Evolutionary conservation across 2,113 vertebrate genomes (phyloP).

Genomic region (Pionites leucogaster): DNA sequence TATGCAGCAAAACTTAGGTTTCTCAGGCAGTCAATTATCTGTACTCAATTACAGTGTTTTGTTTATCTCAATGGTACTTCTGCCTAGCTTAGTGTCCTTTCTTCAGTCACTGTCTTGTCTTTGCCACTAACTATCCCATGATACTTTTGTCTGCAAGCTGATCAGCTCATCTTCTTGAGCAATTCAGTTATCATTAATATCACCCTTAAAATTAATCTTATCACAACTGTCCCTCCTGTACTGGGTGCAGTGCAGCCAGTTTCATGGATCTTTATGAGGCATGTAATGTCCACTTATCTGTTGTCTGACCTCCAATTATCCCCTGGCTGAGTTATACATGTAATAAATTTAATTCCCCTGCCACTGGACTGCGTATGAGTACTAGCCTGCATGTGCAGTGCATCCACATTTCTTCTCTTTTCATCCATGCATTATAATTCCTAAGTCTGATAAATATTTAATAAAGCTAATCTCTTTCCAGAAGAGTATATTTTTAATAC

Average conservation of each 20-base stretch:
- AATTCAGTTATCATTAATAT: neutral
- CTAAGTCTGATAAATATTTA: conserved; percentile 38
- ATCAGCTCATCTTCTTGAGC: neutral
- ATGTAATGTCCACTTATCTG: neutral
- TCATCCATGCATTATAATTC: neutral
- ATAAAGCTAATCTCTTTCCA: conserved; percentile 13
- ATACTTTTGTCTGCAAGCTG: neutral
- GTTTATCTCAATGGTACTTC: neutral
- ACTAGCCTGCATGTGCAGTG: neutral
- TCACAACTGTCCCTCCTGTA: neutral
- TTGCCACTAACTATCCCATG: neutral
- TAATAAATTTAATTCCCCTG: neutral
- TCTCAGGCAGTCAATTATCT: neutral
- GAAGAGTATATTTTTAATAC: conserved; percentile 3
- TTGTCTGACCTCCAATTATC: neutral
- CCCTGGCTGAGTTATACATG: neutral
- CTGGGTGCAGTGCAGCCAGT: neutral
- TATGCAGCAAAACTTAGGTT: neutral
- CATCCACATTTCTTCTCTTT: neutral
- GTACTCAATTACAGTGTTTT: neutral
- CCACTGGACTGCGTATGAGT: neutral
- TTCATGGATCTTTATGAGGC: neutral
- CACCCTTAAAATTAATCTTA: neutral
- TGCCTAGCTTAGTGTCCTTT: neutral
- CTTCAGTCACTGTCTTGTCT: neutral